A percentile compares a stretch with the other conserved stretches of the same genome.
These are phyloP conservation scores for Onthophagus taurus DNA, from an alignment of 1,140 invertebrate genomes.

Conservation along the genomic window DNA sequence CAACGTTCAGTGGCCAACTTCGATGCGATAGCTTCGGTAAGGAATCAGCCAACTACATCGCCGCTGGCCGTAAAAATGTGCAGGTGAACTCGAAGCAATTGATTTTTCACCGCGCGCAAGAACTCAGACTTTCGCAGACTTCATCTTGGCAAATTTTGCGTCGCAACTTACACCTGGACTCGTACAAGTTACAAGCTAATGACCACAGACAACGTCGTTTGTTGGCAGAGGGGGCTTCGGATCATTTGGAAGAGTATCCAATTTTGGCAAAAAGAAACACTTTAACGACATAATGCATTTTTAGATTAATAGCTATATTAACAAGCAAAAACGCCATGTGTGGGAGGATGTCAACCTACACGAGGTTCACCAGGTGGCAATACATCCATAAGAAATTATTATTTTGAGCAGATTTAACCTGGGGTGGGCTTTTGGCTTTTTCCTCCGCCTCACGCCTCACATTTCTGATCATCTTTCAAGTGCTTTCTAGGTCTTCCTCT, in stretches of 20 bases:
- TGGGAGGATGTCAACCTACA: conserved; percentile 6
- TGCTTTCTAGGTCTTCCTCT: too few relatives aligned
- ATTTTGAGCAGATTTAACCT: too few relatives aligned
- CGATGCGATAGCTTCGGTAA: too few relatives aligned
- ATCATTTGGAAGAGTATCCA: conserved; percentile 20
- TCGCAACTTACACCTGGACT: conserved; percentile 15
- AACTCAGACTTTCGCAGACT: conserved; percentile 19
- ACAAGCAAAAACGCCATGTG: conserved; percentile 33
- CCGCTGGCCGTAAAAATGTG: conserved; percentile 32
- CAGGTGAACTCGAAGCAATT: too few relatives aligned
- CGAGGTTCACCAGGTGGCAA: conserved; percentile 7
- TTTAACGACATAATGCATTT: conserved; percentile 26
- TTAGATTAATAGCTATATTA: conserved; percentile 30
- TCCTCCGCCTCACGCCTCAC: too few relatives aligned
- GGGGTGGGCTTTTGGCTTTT: too few relatives aligned
- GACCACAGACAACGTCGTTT: conserved; percentile 27
- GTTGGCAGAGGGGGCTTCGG: conserved; percentile 25
- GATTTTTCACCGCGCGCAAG: conserved; percentile 17
- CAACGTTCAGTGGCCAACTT: too few relatives aligned
- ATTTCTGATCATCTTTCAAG: too few relatives aligned
- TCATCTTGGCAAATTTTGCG: conserved; percentile 17
- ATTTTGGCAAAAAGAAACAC: conserved; percentile 25
- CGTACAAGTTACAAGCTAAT: conserved; percentile 25
- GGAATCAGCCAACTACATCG: conserved; percentile 17
- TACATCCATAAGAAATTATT: conserved; percentile 6